These are phyloP conservation scores for Loxodonta africana DNA, from an alignment of 2,113 vertebrate species.

Conservation along the genomic window DNA sequence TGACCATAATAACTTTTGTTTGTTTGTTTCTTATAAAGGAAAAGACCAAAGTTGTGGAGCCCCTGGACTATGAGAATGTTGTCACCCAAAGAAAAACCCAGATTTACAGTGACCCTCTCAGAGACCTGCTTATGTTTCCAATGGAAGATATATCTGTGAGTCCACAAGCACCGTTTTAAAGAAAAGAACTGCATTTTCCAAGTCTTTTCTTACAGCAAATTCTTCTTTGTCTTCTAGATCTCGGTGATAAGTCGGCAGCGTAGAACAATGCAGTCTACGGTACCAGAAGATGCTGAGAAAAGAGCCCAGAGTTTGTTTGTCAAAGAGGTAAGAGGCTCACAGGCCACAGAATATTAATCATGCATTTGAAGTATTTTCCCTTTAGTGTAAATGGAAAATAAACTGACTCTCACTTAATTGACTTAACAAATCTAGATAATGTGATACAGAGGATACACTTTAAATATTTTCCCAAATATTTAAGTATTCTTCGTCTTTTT, in stretches of 20 bases:
- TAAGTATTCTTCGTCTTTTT: constrained; percentile 14
- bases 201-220: constrained; percentile 6
- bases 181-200: constrained; percentile 10
- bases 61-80: constrained; percentile 97
- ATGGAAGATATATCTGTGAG: constrained; percentile 97
- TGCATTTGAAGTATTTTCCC: neutral
- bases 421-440: neutral
- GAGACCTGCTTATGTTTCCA: constrained; percentile 97
- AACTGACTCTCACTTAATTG: neutral
- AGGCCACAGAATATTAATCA: fast-evolving
- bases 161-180: constrained; percentile 64
- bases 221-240: constrained; percentile 88
- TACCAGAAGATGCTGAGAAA: constrained; percentile 95
- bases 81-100: constrained; percentile 96
- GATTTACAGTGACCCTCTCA: constrained; percentile 97
- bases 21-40: constrained; percentile 89
- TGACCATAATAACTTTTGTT: constrained; percentile 23
- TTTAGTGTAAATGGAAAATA: constrained; percentile 39
- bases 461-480: neutral
- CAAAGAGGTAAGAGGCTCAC: constrained; percentile 92
- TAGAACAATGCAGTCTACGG: constrained; percentile 93
- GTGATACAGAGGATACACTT: neutral
- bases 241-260: constrained; percentile 93
- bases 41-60: constrained; percentile 97
- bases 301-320: constrained; percentile 96